Evolutionary conservation across 2,113 vertebrate genomes (phyloP), one percentile per base, ranked within the genome.

Genomic region (Toxotes chatareus): DNA sequence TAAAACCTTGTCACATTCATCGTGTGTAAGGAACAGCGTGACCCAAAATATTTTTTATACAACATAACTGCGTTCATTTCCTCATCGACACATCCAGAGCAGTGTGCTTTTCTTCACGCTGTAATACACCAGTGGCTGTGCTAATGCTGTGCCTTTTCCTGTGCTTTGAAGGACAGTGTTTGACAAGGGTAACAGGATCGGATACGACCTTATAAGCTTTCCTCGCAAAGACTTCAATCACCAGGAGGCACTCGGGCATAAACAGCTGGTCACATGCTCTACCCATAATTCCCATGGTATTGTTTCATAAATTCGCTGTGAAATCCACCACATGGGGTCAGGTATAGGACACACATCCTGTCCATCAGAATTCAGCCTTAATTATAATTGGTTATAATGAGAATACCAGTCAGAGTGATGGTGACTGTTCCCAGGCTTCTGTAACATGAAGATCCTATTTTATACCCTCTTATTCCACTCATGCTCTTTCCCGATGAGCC

Each of bases 191-290:
- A 86, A 90, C 72, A 7, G 79, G 82, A 88, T 90, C 42, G 19
- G 60, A 70, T 73, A 62, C 36, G 60, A 88, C 87, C 89, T 87
- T 75, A 84, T 87, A 80, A 88, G 84, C 84, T 80, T 85, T 78
- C 67, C 78, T 63, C 67, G 73, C 85, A 88, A 86, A 92, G 69
- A 84, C 85, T 80, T 83, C 89, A 92, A 85, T 90, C 90, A 89
- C 67, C 57, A 73, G 38, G 38, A 86, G 72, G 71, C 80, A 80
- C 42, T 75, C 44, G 40, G 81, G 73, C 72, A 75, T 86, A 85
- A 92, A 91, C 74, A 83, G 74, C 73, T 57, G 49, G 82, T 86
- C 87, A 89, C 84, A 36, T 80, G 80, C 38, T 88, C 67, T 40
- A 69, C 67, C 67, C 74, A 61, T 83, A 84, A 92, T 82, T 87